A percentile compares a stretch with the other conserved stretches of the same genome.
Conservation (phyloP, 2,113 vertebrate genomes). For the Hystrix brachyura region DNA sequence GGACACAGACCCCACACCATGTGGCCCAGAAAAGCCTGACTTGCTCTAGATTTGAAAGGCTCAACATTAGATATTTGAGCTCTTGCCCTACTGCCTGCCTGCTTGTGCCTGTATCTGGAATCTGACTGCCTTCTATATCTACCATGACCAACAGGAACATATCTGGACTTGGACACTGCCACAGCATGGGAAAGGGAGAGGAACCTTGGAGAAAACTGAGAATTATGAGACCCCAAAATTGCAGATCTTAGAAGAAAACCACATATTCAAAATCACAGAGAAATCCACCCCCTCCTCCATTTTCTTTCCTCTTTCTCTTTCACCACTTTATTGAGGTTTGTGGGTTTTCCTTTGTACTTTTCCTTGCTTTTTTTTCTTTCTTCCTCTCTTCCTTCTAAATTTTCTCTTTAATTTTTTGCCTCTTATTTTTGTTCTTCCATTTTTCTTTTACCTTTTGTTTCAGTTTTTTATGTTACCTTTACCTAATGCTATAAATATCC, state of each 20-base stretch:
- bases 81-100: too few species aligned
- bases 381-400: neutral
- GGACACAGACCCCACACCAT: neutral
- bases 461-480: neutral
- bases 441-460: too few species aligned
- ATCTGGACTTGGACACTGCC: neutral
- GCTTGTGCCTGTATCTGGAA: neutral
- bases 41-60: neutral
- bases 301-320: neutral
- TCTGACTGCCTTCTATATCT: neutral
- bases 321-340: neutral
- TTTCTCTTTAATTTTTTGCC: neutral
- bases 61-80: neutral
- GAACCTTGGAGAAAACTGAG: neutral
- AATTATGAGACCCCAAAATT: neutral
- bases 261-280: neutral
- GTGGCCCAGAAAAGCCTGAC: neutral
- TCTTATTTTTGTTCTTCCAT: neutral
- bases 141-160: neutral
- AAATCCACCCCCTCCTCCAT: neutral
- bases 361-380: neutral
- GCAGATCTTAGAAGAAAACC: too few species aligned
- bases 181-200: neutral
- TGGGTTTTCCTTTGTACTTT: neutral
- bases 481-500: neutral